These are phyloP conservation scores for Idris sp. DNA, from an alignment of 1,140 invertebrate genomes.

Conservation along the genomic window DNA sequence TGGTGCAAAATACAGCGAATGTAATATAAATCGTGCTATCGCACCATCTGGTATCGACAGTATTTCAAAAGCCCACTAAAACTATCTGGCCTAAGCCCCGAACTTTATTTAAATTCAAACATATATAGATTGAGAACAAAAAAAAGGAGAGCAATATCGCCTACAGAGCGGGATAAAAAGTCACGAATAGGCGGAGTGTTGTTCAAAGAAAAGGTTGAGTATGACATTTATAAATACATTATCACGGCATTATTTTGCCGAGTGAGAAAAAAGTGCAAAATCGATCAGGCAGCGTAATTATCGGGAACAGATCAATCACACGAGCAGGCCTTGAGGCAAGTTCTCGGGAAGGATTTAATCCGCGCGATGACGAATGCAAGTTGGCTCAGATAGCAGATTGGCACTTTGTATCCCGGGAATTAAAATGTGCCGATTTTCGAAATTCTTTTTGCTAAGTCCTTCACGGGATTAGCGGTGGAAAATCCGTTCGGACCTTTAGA, in stretches of 20 bases:
- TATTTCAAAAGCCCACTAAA: constrained; percentile 52
- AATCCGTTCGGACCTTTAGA: constrained; percentile 44
- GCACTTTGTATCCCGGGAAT: constrained; percentile 49
- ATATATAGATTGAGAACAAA: constrained; percentile 25
- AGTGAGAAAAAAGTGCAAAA: constrained; percentile 32
- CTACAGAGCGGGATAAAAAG: constrained; percentile 19
- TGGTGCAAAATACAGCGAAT: constrained; percentile 23
- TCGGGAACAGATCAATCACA: constrained; percentile 75
- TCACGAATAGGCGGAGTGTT: constrained; percentile 6
- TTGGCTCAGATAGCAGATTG: constrained; percentile 47
- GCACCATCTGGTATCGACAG: constrained; percentile 56
- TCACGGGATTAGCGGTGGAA: constrained; percentile 46
- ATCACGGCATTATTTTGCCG: constrained; percentile 45
- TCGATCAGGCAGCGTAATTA: constrained; percentile 67
- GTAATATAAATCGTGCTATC: constrained; percentile 49
- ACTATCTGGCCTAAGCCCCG: constrained; percentile 39
- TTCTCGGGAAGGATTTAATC: constrained; percentile 56
- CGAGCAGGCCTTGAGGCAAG: constrained; percentile 43
- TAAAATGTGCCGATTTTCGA: constrained; percentile 24
- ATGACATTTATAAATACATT: constrained; percentile 56
- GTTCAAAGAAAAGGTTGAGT: constrained; percentile 4
- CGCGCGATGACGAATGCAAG: constrained; percentile 58
- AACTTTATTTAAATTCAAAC: constrained; percentile 58
- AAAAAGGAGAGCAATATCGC: background rate
- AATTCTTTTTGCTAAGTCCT: constrained; percentile 36